Evolutionary conservation across 2,797 vertebrate genomes (phyloP).

Genomic region (Paedocypris micromegethes): DNA sequence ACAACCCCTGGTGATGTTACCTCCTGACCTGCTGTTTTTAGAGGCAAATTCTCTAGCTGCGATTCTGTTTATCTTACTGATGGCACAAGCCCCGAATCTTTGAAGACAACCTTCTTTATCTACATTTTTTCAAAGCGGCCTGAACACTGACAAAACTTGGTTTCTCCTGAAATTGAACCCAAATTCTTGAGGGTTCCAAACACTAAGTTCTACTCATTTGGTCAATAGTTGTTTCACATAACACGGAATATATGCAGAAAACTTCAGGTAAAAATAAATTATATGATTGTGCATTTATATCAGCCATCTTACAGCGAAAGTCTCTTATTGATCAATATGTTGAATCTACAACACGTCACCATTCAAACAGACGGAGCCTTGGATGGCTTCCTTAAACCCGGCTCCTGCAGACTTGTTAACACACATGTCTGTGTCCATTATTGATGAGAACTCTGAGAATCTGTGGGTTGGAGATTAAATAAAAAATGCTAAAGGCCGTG

Average conservation of each 20-base stretch:
- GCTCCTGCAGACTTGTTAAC: slow-evolving; percentile 79
- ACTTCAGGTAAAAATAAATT: background rate
- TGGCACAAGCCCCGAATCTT: slow-evolving; percentile 35
- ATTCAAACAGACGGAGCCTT: slow-evolving; percentile 2
- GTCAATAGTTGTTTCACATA: too few species aligned
- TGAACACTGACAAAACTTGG: too few species aligned
- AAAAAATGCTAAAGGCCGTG: slow-evolving; percentile 86
- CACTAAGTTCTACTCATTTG: too few species aligned
- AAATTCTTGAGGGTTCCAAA: too few species aligned
- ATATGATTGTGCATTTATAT: background rate
- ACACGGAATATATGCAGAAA: too few species aligned
- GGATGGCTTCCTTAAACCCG: slow-evolving; percentile 19
- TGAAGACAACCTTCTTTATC: too few species aligned
- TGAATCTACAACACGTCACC: background rate
- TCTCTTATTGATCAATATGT: background rate
- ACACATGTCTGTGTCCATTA: slow-evolving; percentile 86
- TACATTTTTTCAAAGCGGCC: too few species aligned
- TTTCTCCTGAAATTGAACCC: too few species aligned
- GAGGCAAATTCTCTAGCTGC: slow-evolving; percentile 65
- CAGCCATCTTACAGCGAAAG: background rate
- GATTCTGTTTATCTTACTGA: slow-evolving; percentile 62
- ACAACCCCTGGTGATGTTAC: slow-evolving; percentile 72
- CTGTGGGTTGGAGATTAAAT: slow-evolving; percentile 84
- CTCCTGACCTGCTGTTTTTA: slow-evolving; percentile 72
- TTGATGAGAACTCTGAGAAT: slow-evolving; percentile 79